Evolutionary conservation across 2,113 vertebrate species (phyloP), one percentile per base, ranked within the genome.

Genomic region (Sisor rabdophorus): DNA sequence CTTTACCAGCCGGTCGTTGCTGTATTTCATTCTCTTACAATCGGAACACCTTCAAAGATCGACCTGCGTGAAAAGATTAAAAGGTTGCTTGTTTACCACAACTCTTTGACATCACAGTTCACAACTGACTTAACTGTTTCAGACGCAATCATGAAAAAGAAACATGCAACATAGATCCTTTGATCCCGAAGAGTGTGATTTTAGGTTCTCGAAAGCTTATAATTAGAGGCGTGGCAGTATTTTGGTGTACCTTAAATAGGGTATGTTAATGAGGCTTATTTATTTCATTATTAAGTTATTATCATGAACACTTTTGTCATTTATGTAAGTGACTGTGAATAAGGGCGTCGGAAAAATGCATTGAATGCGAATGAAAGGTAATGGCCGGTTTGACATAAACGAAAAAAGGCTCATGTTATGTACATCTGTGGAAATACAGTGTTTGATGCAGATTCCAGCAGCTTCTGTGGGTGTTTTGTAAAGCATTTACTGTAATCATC

Each of bases 11-110:
- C 17, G 40, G 40, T 44, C 40, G 6, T 71, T 52, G 22, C 10
- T 52, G 47, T 13, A 11, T 52, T n/a, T 52, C 11, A 17, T 26
- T 55, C 50, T 69, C 13, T 75, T 54, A 40, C 76, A 30, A 24
- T 64, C 59, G 75, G 56, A 55, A 30, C 40, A 71, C 24, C 36
- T 63, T 78, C 73, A 79, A 74, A 79, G 71, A 73, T 47, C 40
- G 4, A 60, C 32, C 71, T n/a, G 44, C 61, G 50, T 53, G 1
- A 69, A 53, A 40, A 76, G 50, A 63, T 71, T 44, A 20, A 65
- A 71, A 65, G 67, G 36, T 59, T 81, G 2, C 7, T 58, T 44
- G 15, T 75, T 55, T 47, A 59, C 63, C 63, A 28, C 11, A 63
- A 19, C 11, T 32, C 47, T 47, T 70, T 48, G 40, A 40, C 40